A percentile compares a stretch with the other conserved stretches of the same genome.
These are phyloP conservation scores for Micronycteris hirsuta DNA, from an alignment of 2,113 vertebrate genomes.

Conservation along the genomic window DNA sequence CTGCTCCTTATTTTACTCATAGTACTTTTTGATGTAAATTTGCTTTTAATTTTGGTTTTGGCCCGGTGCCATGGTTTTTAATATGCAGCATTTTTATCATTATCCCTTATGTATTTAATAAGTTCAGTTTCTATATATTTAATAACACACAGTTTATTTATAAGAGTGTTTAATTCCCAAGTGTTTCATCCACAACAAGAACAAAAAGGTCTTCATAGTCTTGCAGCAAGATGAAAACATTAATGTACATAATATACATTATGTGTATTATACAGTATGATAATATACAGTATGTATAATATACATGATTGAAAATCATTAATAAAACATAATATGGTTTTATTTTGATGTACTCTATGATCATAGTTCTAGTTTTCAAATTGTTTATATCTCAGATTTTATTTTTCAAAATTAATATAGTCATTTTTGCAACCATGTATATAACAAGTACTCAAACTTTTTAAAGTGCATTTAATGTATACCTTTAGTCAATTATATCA, in stretches of 20 bases:
- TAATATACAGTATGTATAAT: no score
- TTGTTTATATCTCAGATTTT: not conserved
- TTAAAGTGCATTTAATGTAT: not conserved
- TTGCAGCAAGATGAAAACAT: not conserved
- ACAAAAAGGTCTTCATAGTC: not conserved
- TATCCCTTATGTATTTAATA: not conserved
- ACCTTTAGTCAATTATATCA: not conserved
- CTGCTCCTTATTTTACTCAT: not conserved
- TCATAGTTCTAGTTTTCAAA: not conserved
- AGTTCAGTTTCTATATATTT: conserved; percentile 11
- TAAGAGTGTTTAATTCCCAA: conserved; percentile 16
- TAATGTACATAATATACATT: not conserved
- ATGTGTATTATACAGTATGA: no score
- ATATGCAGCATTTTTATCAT: not conserved
- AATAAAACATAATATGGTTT: not conserved
- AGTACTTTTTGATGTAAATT: not conserved
- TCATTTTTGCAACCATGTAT: not conserved
- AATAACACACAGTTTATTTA: not conserved
- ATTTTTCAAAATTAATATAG: not conserved
- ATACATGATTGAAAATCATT: no score
- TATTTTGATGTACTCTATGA: not conserved
- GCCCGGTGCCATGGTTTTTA: not conserved
- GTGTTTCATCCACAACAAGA: not conserved
- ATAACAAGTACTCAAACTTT: not conserved
- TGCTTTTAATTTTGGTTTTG: conserved; percentile 27